Evolutionary conservation across 2,888 invertebrate genomes (phyloP), one percentile per base, ranked within the genome.

Genomic region (Scaptomyza cyrtandrae): DNA sequence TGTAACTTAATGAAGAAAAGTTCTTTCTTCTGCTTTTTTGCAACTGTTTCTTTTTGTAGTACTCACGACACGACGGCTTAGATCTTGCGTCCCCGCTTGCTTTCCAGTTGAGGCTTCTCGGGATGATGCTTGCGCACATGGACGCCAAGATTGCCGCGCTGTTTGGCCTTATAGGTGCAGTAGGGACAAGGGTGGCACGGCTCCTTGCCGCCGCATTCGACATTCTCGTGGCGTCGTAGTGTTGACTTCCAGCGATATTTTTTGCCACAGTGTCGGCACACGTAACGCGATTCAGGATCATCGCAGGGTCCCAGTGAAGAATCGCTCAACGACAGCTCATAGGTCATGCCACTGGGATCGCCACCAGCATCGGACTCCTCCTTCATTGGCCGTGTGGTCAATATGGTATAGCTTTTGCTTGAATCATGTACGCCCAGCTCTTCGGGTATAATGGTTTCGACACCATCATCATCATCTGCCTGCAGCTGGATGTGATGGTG

Each of bases 201-300:
- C 74, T 96, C 95, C 91, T 96, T 97, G 74, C 96, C 96, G 46
- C 96, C 96, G 92, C 96, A 96, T 92, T 96, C 96, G 71, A 96
- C 96, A 93, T 95, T 95, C 92, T 96, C 96, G 93, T 97, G 97
- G 5, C 96, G 94, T 11, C 96, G 94, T 93, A 96, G 93, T 66
- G 96, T 96, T 53, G 96, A 96, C 93, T 96, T 97, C 96, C 97
- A 97, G 86, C 96, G 94, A 92, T 97, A 97, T 77, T 95, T 94
- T 92, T 97, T 97, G 73, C 97, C 96, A 92, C 97, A 97, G 90
- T 96, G 96, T 54, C 96, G 94, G 90, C 97, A 97, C 52, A 96
- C 94, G 92, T 96, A 96, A 89, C 94, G 93, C 62, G 94, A 94
- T 31, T 91, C 92, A 58, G 93, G 93, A 78, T 93, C 93, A 69